Base-by-base conservation (phyloP, 2,888 invertebrate species). In the Ferdinandea cuprea region DNA sequence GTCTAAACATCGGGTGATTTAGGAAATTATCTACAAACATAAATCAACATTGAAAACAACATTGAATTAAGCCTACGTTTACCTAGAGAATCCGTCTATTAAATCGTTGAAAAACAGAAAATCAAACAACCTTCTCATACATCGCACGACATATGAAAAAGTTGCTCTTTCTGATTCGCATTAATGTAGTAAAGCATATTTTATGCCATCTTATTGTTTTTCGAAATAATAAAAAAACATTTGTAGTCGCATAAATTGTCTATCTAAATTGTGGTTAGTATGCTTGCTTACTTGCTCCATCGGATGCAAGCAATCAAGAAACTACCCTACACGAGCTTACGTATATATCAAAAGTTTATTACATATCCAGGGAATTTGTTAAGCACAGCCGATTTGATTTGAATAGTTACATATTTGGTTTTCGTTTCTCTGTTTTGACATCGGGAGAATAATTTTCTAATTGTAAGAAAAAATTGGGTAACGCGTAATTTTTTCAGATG, bases 151-250 rank as follows among this genome's bases (percentile, higher is more conserved):
- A 58, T 74, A 86, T 89, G 89, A 90, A 89, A 87, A 86, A 87
- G 87, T 88, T 86, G n/a, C 88, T 85, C 86, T 15, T 87, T 88
- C 89, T 89, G 88, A 88, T 89, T 87, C 79, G 85, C 66, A 81
- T 87, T 78, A 89, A 89, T 90, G 90, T 90, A 90, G 90, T 90
- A 90, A 89, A 90, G 90, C 90, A 90, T 90, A 90, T 89, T 89
- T 90, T 90, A 90, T 88, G 89, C 90, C 90, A 90, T 90, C 89
- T 90, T 89, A 54, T 30, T 42, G 86, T 81, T 85, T 40, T 77
- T 54, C 8, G n/a, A n/a, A n/a, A n/a, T n/a, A n/a, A n/a, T n/a
- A n/a, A n/a, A 19, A 42, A 35, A 17, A 30, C 19, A n/a, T 13
- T 54, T 42, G 15, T 21, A 56, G 44, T 50, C 21, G n/a, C n/a